Base-by-base conservation (phyloP, 2,888 invertebrate species). In the Spisula solida region DNA sequence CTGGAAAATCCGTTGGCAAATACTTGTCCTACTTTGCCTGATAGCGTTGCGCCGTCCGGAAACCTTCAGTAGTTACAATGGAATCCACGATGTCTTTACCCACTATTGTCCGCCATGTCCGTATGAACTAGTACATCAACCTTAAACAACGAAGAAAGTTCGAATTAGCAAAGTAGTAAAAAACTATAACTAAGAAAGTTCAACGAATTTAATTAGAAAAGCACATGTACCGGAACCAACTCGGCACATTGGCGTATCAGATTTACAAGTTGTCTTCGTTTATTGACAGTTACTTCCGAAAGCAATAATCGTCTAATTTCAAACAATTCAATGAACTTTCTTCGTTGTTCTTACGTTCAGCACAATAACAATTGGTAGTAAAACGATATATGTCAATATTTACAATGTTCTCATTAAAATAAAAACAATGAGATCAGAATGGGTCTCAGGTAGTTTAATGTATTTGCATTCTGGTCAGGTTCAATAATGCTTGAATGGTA, bases 91-190 rank as follows among this genome's bases (percentile, higher is more conserved):
- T 25, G 31, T 75, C 75, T 75, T 41, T 75, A 75, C 25, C 75
- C 75, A 34, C 31, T 34, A 34, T 18, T 75, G 18, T 75, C 75
- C 31, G 75, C 75, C 31, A 75, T 75, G 75, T 75, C 34, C 75
- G 75, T 75, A 18, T 75, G 75, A 16, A 18, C 31, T 25, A 75
- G 75, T 34, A 31, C 75, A 29, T 29, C 84, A 89, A 83, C 90
- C 92, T 92, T 90, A 90, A 75, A 90, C 89, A 90, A 92, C 92
- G 92, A 92, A 92, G 92, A 92, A 92, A 92, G 92, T 92, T 92
- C 90, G 70, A 84, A 84, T 92, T 88, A 90, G 81, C 20, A 66
- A 82, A 29, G 14, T 60, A 70, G 34, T 81, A 75, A 47, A 41
- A 70, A n/a, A 60, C 86, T 20, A 81, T 80, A 88, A 90, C 88